phyloP scores from a whole-genome alignment of 2,113 vertebrate species.

The Morphnarchus princeps region DNA sequence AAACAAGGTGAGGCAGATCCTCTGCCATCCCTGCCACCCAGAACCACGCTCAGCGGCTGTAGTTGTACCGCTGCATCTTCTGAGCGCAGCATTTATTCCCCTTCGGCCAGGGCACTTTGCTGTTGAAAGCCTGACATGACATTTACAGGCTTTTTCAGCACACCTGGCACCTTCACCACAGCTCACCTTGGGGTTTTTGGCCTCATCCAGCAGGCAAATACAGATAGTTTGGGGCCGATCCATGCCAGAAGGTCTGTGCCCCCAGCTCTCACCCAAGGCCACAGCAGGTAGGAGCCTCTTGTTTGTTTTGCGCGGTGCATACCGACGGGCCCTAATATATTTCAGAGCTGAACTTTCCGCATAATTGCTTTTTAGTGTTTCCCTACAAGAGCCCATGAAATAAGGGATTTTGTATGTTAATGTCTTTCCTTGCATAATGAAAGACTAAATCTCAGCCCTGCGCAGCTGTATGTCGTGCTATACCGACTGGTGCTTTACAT shows the following conservation, averaged over 20 bases:
- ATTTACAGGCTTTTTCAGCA: rapidly evolving
- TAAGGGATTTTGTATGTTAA: not conserved
- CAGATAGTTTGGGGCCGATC: not conserved
- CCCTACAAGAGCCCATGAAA: not conserved
- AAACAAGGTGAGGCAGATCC: not conserved
- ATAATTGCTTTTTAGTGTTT: not conserved
- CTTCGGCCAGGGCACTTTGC: not conserved
- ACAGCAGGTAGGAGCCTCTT: not conserved
- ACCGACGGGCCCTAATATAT: not conserved
- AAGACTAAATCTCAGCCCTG: not conserved
- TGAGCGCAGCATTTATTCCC: rapidly evolving
- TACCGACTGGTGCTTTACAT: not conserved
- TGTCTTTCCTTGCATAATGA: not conserved
- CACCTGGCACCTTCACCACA: not conserved
- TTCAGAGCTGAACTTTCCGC: not conserved
- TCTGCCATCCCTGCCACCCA: not conserved
- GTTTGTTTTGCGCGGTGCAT: not conserved
- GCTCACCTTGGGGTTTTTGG: not conserved
- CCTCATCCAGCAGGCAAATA: not conserved
- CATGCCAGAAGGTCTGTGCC: not conserved
- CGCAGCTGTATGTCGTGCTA: rapidly evolving
- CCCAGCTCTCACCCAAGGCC: not conserved
- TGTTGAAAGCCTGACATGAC: not conserved
- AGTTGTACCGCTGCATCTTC: rapidly evolving
- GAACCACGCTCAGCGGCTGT: not conserved